These are phyloP conservation scores for Epinephelus awoara DNA, from an alignment of 2,797 vertebrate species.

Conservation along the genomic window DNA sequence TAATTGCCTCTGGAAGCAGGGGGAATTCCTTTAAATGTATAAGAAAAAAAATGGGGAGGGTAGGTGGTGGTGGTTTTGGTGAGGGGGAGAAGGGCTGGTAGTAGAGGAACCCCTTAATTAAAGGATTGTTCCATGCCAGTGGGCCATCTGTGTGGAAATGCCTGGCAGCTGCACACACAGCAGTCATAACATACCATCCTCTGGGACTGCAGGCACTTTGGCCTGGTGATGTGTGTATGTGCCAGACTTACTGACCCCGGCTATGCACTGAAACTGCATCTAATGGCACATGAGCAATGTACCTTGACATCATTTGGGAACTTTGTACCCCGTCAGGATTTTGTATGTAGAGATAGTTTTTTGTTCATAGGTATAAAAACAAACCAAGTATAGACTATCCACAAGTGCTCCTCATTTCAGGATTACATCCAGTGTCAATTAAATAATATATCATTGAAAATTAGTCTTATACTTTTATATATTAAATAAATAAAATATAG, in stretches of 20 bases:
- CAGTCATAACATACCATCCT: conserved; percentile 75
- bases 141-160: conserved; percentile 81
- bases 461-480: too few relatives aligned
- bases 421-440: too few relatives aligned
- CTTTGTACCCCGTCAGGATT: neutral
- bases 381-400: too few relatives aligned
- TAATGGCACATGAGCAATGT: neutral
- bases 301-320: conserved; percentile 11
- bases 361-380: too few relatives aligned
- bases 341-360: neutral
- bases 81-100: conserved; percentile 52
- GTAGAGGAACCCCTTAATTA: conserved; percentile 84
- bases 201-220: conserved; percentile 39
- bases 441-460: too few relatives aligned
- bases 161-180: conserved; percentile 79
- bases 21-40: conserved; percentile 83
- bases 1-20: conserved; percentile 78
- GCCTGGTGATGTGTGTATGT: conserved; percentile 48
- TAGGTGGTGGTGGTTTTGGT: conserved; percentile 62
- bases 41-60: conserved; percentile 49
- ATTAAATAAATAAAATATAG: too few relatives aligned
- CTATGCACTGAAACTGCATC: conserved; percentile 19
- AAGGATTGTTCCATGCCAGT: conserved; percentile 78
- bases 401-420: too few relatives aligned
- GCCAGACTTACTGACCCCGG: conserved; percentile 61